Evolutionary conservation across 2,797 vertebrate species (phyloP).

Genomic region (Rousettus madagascariensis): DNA sequence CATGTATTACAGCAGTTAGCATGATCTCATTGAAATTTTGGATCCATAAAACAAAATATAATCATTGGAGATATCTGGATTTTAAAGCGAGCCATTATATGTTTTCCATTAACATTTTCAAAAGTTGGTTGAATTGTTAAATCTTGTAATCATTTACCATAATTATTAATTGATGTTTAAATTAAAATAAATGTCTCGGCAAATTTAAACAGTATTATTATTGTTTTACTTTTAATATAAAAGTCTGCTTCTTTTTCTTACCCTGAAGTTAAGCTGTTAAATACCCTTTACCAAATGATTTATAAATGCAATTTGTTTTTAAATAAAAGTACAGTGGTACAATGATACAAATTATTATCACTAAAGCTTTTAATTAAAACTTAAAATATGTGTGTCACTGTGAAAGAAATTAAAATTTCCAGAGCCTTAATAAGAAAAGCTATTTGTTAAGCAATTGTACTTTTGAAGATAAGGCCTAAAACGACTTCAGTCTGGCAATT

Average conservation of each 20-base stretch:
- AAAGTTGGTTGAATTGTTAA: not conserved
- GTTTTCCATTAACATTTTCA: not conserved
- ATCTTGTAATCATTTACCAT: slow-evolving; percentile 30
- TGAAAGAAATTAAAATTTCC: slow-evolving; percentile 78
- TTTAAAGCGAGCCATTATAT: slow-evolving; percentile 14
- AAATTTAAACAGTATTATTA: slow-evolving; percentile 50
- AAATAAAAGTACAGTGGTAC: slow-evolving; percentile 65
- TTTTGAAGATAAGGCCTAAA: slow-evolving; percentile 88
- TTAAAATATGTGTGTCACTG: slow-evolving; percentile 73
- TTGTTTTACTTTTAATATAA: slow-evolving; percentile 54
- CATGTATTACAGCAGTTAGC: not conserved
- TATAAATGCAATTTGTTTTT: slow-evolving; percentile 74
- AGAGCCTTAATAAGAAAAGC: slow-evolving; percentile 79
- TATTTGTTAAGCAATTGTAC: slow-evolving; percentile 84
- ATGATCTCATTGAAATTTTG: not conserved
- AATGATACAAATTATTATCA: slow-evolving; percentile 73
- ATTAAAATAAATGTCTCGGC: slow-evolving; percentile 19
- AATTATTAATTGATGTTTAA: slow-evolving; percentile 34
- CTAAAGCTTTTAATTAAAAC: slow-evolving; percentile 81
- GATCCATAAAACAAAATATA: not conserved
- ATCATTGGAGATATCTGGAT: not conserved
- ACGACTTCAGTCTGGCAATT: slow-evolving; percentile 73
- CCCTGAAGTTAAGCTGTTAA: slow-evolving; percentile 64
- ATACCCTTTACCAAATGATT: slow-evolving; percentile 68
- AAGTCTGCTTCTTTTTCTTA: slow-evolving; percentile 62